These are phyloP conservation scores for Habroteleia sp. DNA, from an alignment of 2,888 invertebrate genomes.

Conservation along the genomic window DNA sequence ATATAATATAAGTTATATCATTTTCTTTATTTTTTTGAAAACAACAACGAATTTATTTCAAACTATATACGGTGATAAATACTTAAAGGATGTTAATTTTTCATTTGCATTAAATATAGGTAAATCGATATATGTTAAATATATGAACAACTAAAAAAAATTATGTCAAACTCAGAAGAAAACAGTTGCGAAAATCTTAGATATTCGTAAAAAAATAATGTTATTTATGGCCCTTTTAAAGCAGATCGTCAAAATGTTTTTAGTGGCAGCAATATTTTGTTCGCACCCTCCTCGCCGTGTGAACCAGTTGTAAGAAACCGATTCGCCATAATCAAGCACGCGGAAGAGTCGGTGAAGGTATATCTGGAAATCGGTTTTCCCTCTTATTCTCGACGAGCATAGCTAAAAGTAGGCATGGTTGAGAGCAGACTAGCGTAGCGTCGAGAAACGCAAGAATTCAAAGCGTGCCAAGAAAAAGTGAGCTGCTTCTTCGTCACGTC, in stretches of 20 bases:
- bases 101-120: too few relatives aligned
- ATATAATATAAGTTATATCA: too few relatives aligned
- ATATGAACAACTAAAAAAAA: too few relatives aligned
- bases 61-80: too few relatives aligned
- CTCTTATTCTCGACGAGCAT: constrained; percentile 57
- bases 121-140: too few relatives aligned
- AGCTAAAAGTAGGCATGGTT: constrained; percentile 50
- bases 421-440: constrained; percentile 15
- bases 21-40: too few relatives aligned
- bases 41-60: too few relatives aligned
- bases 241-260: constrained; percentile 46
- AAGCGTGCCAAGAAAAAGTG: constrained; percentile 60
- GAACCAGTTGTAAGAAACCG: constrained; percentile 64
- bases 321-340: constrained; percentile 64
- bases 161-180: too few relatives aligned
- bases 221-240: constrained; percentile 24
- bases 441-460: constrained; percentile 27
- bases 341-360: constrained; percentile 61
- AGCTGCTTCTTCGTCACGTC: constrained; percentile 49
- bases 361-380: constrained; percentile 83
- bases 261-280: constrained; percentile 30
- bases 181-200: too few relatives aligned
- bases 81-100: too few relatives aligned
- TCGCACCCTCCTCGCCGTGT: constrained; percentile 52
- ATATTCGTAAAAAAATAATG: constrained; percentile 18